Evolutionary conservation across 2,888 invertebrate species (phyloP).

Genomic region (Punctoribates punctum): DNA sequence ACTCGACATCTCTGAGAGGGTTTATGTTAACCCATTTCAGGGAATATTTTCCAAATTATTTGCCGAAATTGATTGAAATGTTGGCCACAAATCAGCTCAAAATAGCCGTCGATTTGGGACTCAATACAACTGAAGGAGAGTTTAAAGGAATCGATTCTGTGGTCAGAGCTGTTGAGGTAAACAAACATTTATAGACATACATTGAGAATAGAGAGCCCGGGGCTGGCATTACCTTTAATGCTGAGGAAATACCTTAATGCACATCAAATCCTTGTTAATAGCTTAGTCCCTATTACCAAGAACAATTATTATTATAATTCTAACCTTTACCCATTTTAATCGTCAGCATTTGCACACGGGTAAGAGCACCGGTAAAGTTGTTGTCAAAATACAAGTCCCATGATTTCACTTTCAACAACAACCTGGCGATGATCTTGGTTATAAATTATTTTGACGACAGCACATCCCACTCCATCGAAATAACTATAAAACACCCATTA

Average conservation of each 20-base stretch:
- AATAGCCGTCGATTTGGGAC: constrained; percentile 42
- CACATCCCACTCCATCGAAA: too few relatives aligned
- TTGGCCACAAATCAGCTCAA: constrained; percentile 38
- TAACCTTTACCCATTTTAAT: too few relatives aligned
- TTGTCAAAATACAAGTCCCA: constrained; percentile 32
- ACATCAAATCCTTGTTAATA: too few relatives aligned
- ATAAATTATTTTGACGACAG: too few relatives aligned
- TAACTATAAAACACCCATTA: too few relatives aligned
- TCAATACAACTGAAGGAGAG: constrained; percentile 38
- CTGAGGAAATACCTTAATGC: too few relatives aligned
- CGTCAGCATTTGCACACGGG: constrained; percentile 44
- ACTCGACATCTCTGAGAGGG: constrained; percentile 43
- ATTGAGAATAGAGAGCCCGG: not conserved
- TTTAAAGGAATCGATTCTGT: constrained; percentile 45
- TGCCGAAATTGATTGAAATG: not conserved
- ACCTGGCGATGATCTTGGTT: too few relatives aligned
- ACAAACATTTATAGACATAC: not conserved
- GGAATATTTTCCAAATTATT: constrained; percentile 37
- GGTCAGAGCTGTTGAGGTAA: constrained; percentile 44
- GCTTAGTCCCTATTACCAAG: too few relatives aligned
- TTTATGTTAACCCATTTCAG: constrained; percentile 39
- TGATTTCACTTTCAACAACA: constrained; percentile 5
- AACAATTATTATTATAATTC: too few relatives aligned
- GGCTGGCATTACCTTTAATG: not conserved
- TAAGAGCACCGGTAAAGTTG: constrained; percentile 43